Percentiles rank a stretch among this genome's conserved stretches.
Conservation (phyloP, 2,888 invertebrate species). For the Leistus spinibarbis region DNA sequence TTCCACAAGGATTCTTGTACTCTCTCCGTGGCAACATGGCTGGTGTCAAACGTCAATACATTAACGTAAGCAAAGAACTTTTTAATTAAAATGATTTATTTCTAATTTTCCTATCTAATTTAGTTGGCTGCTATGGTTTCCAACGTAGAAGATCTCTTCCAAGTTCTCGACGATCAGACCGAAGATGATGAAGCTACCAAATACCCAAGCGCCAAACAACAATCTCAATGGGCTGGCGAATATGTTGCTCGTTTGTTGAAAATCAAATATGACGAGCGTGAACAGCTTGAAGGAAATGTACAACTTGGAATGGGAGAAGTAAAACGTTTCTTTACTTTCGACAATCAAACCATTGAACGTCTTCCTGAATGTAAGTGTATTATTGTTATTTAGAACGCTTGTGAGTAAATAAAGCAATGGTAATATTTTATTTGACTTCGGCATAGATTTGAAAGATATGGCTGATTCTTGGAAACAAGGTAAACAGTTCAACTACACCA, state of each 20-base stretch:
- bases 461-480: conserved; percentile 58
- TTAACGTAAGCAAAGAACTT: conserved; percentile 37
- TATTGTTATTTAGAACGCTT: not conserved
- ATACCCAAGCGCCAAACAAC: conserved; percentile 44
- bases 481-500: conserved; percentile 64
- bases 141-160: conserved; percentile 55
- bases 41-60: conserved; percentile 50
- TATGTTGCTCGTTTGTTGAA: conserved; percentile 65
- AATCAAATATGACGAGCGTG: conserved; percentile 59
- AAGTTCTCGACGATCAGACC: conserved; percentile 50
- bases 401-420: not conserved
- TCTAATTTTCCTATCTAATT: not conserved
- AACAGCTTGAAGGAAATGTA: conserved; percentile 63
- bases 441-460: conserved; percentile 53
- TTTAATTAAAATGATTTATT: conserved; percentile 47
- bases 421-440: not conserved
- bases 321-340: conserved; percentile 60
- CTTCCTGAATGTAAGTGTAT: conserved; percentile 54
- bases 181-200: conserved; percentile 45
- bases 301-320: conserved; percentile 57
- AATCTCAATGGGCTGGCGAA: conserved; percentile 59
- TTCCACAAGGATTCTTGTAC: conserved; percentile 59
- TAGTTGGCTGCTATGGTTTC: conserved; percentile 54
- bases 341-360: conserved; percentile 61
- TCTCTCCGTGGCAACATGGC: conserved; percentile 49